Evolutionary conservation across 2,113 vertebrate species (phyloP).

Genomic region (Aplodontia rufa): DNA sequence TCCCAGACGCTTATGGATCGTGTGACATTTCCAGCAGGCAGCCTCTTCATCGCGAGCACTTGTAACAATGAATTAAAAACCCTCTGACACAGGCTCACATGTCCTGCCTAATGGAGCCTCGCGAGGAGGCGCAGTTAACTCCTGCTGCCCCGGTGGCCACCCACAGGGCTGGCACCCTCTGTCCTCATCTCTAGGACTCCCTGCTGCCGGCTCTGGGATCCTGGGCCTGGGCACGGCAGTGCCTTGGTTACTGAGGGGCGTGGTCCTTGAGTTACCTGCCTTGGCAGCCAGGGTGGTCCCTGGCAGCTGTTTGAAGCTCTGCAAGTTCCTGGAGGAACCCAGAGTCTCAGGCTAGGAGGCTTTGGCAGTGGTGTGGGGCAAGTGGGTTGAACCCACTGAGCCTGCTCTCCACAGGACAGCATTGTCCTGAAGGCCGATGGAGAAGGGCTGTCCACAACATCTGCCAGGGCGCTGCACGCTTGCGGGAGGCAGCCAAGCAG

Average conservation of each 20-base stretch:
- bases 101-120: conserved; percentile 82
- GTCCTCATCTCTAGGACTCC: background rate
- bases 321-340: background rate
- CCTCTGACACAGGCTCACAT: conserved; percentile 77
- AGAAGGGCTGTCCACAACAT: background rate
- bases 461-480: background rate
- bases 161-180: fast-evolving
- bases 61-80: conserved; percentile 82
- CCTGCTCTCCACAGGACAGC: background rate
- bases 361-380: background rate
- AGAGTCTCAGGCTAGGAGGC: background rate
- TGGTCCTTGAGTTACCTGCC: background rate
- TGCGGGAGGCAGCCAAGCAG: background rate
- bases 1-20: conserved; percentile 73
- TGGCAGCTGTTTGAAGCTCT: too few species aligned
- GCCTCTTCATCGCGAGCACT: conserved; percentile 82
- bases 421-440: too few species aligned
- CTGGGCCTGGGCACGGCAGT: fast-evolving
- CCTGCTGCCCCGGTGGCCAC: background rate
- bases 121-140: conserved; percentile 69
- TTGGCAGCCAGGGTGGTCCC: background rate
- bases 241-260: background rate
- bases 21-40: conserved; percentile 78
- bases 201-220: background rate
- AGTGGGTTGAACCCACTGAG: background rate